Evolutionary conservation across 2,888 invertebrate species (phyloP).

Genomic region (Volucella inflata): DNA sequence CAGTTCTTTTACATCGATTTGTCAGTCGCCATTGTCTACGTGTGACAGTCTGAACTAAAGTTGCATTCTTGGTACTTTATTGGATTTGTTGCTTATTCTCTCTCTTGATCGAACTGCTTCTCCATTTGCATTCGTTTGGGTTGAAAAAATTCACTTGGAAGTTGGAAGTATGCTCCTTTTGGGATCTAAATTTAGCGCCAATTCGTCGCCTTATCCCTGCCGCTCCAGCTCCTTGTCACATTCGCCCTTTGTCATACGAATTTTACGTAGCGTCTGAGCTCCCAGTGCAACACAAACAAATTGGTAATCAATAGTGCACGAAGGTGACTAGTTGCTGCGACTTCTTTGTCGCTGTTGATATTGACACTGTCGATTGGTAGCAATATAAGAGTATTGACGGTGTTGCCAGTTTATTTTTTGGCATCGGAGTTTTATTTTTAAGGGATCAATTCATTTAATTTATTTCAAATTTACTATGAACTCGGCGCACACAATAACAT

Average conservation of each 20-base stretch:
- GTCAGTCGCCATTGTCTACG: slow-evolving; percentile 20
- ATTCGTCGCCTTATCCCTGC: slow-evolving; percentile 30
- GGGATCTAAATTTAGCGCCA: slow-evolving; percentile 67
- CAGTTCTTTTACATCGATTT: slow-evolving; percentile 43
- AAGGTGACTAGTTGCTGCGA: slow-evolving; percentile 53
- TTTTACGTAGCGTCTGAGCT: slow-evolving; percentile 36
- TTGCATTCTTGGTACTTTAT: slow-evolving; percentile 7
- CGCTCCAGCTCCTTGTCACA: background rate
- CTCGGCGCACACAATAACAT: too few species aligned
- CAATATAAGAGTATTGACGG: too few species aligned
- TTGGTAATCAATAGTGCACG: slow-evolving; percentile 65
- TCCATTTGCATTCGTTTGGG: slow-evolving; percentile 50
- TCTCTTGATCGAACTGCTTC: slow-evolving; percentile 29
- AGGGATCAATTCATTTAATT: too few species aligned
- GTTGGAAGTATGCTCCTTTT: slow-evolving; percentile 27
- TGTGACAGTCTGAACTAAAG: background rate
- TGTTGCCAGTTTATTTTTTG: too few species aligned
- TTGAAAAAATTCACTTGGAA: slow-evolving; percentile 40
- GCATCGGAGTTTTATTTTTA: too few species aligned
- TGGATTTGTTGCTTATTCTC: slow-evolving; percentile 5
- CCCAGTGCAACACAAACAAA: slow-evolving; percentile 52
- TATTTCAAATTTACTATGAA: too few species aligned
- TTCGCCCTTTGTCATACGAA: background rate
- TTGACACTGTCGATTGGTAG: too few species aligned
- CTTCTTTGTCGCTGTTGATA: slow-evolving; percentile 2